Base-by-base conservation (phyloP, 2,888 invertebrate genomes). In the Catotricha subobsoleta region DNA sequence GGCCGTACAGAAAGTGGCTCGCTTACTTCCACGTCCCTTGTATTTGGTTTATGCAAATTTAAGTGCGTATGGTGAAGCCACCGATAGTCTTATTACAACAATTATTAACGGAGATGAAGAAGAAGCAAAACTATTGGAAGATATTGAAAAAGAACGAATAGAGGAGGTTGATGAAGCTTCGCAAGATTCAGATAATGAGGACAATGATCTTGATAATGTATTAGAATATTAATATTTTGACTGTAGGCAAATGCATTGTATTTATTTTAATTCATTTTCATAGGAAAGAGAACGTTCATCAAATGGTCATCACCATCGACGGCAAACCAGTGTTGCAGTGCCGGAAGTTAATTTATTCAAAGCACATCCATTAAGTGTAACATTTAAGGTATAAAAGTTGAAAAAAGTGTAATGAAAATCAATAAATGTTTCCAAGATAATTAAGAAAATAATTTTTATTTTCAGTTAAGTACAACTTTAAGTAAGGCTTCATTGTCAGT, bases 41-140 rank as follows among this genome's bases (percentile, higher is more conserved):
- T 94, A 90, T 60, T 71, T 91, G 47, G 68, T 91, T 5, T 92
- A 83, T 63, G 79, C 84, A 41, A 87, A 91, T 65, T 69, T 79
- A 18, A 74, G 74, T 55, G 86, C 86, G 8, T 88, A 81, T 58
- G 74, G 75, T 50, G 80, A 84, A 61, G 83, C 78, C 27, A 75
- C 80, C 51, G 77, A 76, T 40, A 27, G 21, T 29, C 8, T 34
- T 1, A 20, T 69, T 47, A 54, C 54, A 23, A 60, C 69, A 56
- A 68, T 65, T 21, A 72, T 79, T 48, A 59, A 68, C 47, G 79
- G 78, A 13, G 74, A 76, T 57, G 72, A 75, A 58, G 78, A 79
- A 52, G 78, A 80, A 55, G 81, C 80, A 1, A 65, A 60, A 45
- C 66, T 71, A 49, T 55, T 72, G 13, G 71, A 72, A 47, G 71